These are phyloP conservation scores for Sibirionetta formosa DNA, from an alignment of 2,797 vertebrate genomes.

Conservation along the genomic window DNA sequence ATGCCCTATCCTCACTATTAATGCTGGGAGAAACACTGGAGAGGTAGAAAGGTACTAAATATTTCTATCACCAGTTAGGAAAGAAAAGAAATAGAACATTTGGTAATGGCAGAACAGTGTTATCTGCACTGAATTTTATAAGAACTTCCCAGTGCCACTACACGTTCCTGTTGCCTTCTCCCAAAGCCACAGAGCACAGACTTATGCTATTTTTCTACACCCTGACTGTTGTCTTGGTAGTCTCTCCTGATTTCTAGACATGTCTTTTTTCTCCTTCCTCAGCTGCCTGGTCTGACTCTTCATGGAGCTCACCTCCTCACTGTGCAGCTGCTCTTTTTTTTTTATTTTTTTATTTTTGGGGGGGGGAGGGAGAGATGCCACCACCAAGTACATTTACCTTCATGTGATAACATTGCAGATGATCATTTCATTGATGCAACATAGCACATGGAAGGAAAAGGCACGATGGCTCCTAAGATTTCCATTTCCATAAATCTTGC, in stretches of 20 bases:
- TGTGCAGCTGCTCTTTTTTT: slow-evolving; percentile 12
- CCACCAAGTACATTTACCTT: slow-evolving; percentile 16
- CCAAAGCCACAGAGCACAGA: rapidly evolving
- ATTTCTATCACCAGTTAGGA: background rate
- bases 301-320: background rate
- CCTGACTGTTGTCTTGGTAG: background rate
- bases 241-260: background rate
- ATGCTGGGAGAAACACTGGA: background rate
- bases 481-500: slow-evolving; percentile 72
- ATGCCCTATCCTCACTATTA: background rate
- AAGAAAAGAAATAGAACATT: background rate
- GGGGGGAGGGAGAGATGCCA: background rate
- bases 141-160: background rate
- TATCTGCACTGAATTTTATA: background rate
- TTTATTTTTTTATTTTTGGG: background rate
- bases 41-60: background rate
- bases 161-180: background rate
- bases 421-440: background rate
- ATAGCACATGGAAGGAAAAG: slow-evolving; percentile 24
- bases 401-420: background rate
- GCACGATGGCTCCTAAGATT: slow-evolving; percentile 9
- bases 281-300: background rate
- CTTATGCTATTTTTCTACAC: background rate
- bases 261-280: background rate
- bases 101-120: background rate